Evolutionary conservation across 30 jellyfish, hydroid and myxozoan genomes (phyloP).

Genomic region (Nemopilema nomurai): DNA sequence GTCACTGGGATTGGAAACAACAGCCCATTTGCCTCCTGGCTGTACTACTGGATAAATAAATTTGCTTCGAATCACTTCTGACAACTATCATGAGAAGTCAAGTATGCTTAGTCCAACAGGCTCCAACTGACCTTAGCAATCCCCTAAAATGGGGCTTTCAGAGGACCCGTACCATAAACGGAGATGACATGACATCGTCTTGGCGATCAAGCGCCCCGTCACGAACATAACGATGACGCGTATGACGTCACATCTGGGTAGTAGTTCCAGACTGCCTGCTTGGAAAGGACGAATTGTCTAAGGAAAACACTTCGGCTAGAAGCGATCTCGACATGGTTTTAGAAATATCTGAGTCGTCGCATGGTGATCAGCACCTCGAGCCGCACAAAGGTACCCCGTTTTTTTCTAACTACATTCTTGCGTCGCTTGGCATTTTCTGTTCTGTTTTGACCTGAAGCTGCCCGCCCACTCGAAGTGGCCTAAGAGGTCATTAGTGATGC

Average conservation of each 20-base stretch:
- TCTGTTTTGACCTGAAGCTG: no score
- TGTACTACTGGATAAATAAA: no score
- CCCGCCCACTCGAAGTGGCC: background rate
- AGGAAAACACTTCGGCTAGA: background rate
- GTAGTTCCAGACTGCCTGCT: background rate
- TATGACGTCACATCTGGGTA: background rate
- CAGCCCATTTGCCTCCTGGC: no score
- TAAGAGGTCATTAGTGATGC: background rate
- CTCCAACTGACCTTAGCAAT: no score
- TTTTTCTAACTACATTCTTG: background rate
- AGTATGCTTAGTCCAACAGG: no score
- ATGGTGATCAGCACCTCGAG: conserved; percentile 50
- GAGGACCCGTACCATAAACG: no score
- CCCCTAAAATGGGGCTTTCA: no score
- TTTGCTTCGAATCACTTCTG: no score
- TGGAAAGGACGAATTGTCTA: background rate
- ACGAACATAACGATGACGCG: background rate
- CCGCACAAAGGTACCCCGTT: conserved; percentile 34
- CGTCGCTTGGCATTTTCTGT: background rate
- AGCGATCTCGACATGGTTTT: conserved; percentile 30
- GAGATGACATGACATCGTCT: no score
- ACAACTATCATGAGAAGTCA: no score
- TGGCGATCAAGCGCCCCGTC: background rate
- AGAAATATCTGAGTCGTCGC: conserved; percentile 34
- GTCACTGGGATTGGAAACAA: no score